Conservation (phyloP, 1,140 invertebrate genomes). For the Bacillus rossius region DNA sequence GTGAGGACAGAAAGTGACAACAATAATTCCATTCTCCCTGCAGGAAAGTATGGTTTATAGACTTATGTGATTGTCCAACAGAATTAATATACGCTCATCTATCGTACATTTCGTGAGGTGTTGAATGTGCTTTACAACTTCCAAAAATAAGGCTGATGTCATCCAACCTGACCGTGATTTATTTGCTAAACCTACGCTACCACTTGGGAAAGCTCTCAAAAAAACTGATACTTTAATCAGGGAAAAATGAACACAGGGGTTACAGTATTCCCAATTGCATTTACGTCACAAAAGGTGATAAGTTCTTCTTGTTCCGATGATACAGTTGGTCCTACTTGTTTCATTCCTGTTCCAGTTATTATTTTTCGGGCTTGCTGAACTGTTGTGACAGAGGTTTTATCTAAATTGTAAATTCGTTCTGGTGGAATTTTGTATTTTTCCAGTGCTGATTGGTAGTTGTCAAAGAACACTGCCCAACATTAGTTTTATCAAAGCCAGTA, state of each 20-base stretch:
- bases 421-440: too few relatives aligned
- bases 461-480: slow-evolving; percentile 33
- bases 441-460: slow-evolving; percentile 22
- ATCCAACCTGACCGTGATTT: not conserved
- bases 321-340: slow-evolving; percentile 38
- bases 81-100: not conserved
- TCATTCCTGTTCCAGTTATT: slow-evolving; percentile 29
- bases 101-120: too few relatives aligned
- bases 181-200: not conserved
- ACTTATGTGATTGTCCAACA: not conserved
- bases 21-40: not conserved
- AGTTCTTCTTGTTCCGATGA: slow-evolving; percentile 38
- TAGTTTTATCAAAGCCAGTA: slow-evolving; percentile 36
- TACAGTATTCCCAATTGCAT: slow-evolving; percentile 36
- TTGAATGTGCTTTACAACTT: too few relatives aligned
- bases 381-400: slow-evolving; percentile 29
- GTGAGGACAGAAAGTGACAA: not conserved
- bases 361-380: slow-evolving; percentile 30
- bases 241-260: slow-evolving; percentile 39
- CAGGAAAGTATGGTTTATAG: not conserved
- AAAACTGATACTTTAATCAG: slow-evolving; percentile 7
- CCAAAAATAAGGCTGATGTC: too few relatives aligned
- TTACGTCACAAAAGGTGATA: slow-evolving; percentile 35
- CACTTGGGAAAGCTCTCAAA: not conserved
- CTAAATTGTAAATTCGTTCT: slow-evolving; percentile 28